These are phyloP conservation scores for Orthosia incerta DNA, from an alignment of 2,888 invertebrate species.

Conservation along the genomic window DNA sequence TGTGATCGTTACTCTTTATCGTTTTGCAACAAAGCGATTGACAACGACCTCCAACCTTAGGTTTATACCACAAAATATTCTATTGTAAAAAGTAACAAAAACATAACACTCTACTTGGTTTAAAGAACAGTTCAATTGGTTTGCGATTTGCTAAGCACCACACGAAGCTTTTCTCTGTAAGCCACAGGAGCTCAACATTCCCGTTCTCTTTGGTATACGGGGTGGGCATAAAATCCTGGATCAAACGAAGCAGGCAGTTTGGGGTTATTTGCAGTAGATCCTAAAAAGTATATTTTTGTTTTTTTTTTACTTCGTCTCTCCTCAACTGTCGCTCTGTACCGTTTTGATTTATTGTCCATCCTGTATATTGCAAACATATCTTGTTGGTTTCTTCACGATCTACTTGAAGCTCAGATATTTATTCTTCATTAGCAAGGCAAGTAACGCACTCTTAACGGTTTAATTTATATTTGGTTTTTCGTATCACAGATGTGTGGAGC, in stretches of 20 bases:
- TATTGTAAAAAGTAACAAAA: background rate
- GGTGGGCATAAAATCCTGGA: too few species aligned
- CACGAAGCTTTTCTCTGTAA: background rate
- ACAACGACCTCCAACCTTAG: slow-evolving; percentile 6
- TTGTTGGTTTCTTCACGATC: background rate
- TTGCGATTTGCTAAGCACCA: background rate
- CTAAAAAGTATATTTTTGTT: too few species aligned
- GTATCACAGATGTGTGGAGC: slow-evolving; percentile 97
- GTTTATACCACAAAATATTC: background rate
- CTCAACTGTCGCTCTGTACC: too few species aligned
- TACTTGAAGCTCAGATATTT: background rate
- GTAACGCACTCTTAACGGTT: background rate
- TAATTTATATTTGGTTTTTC: slow-evolving; percentile 3
- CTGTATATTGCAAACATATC: too few species aligned
- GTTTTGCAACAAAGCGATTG: slow-evolving; percentile 19
- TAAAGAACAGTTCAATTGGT: background rate
- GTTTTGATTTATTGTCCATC: too few species aligned
- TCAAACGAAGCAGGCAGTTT: too few species aligned
- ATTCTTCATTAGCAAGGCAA: background rate
- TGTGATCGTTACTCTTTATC: slow-evolving; percentile 49
- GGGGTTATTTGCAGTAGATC: too few species aligned
- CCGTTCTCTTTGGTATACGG: background rate
- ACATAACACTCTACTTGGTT: background rate
- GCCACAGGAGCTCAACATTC: background rate
- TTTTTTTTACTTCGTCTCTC: too few species aligned